Evolutionary conservation across 2,797 vertebrate species (phyloP).

Genomic region (Onychomys arenicola): DNA sequence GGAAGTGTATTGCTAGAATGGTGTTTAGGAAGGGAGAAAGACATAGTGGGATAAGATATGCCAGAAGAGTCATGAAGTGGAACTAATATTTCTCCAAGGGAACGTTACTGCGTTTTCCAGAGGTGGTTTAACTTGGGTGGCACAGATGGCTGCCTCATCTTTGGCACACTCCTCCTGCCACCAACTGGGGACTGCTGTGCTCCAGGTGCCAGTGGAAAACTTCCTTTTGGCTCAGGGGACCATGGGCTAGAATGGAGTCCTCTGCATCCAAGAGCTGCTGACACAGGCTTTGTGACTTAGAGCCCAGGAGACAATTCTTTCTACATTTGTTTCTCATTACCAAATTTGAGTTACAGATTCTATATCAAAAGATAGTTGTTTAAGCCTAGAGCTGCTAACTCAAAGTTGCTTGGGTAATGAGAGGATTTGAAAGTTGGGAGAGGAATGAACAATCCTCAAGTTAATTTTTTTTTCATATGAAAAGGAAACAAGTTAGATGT

Average conservation of each 20-base stretch:
- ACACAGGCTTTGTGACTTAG: neutral
- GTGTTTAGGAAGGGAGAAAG: neutral
- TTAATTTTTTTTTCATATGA: neutral
- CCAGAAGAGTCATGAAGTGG: neutral
- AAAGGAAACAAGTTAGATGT: neutral
- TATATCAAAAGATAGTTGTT: neutral
- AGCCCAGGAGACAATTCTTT: neutral
- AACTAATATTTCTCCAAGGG: conserved; percentile 45
- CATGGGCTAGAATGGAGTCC: accelerated
- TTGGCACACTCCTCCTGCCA: neutral
- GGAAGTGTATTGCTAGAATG: neutral
- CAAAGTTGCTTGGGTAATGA: neutral
- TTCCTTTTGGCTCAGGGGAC: neutral
- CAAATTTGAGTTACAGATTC: neutral
- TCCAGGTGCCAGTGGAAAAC: neutral
- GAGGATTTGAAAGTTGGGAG: neutral
- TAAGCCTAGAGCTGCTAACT: neutral
- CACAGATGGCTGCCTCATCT: neutral
- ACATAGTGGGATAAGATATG: neutral
- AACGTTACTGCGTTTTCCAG: neutral
- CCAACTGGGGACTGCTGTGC: neutral
- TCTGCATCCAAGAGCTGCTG: neutral
- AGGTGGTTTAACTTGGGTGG: conserved; percentile 33
- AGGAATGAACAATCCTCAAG: neutral
- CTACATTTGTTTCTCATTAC: neutral